Evolutionary conservation across 1,140 invertebrate species (phyloP), one percentile per base, ranked within the genome.

Genomic region (Drusus annulatus): DNA sequence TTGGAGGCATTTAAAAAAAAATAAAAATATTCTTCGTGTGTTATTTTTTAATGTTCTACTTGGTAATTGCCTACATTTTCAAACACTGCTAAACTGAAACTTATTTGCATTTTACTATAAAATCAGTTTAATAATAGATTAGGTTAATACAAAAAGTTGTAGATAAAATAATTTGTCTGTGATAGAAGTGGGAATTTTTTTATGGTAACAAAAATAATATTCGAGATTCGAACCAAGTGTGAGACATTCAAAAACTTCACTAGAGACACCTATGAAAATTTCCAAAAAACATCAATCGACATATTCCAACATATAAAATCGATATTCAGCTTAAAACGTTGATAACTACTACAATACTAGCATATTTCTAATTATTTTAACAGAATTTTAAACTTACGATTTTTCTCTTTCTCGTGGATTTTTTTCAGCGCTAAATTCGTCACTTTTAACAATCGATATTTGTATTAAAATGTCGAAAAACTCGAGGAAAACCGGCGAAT

Each of bases 361-460:
- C 17, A 17, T 50, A 17, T 17, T n/a, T 8, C 1, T 7, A 68
- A 31, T 3, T 45, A 8, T 68, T 17, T 31, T 68, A 50, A 31
- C 28, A 45, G 63, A 50, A 50, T 68, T 1, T 68, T 45, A 36
- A 31, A 68, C 63, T 68, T 68, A 68, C 63, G 28, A 36, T 68
- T 68, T 68, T 68, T 68, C 28, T 68, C 28, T 17, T 16, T 45
- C 13, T n/a, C 8, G 16, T 17, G 17, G 16, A 45, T 68, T 68
- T 68, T 68, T 68, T 19, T 36, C 63, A 68, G 63, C 63, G 4
- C 28, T 17, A 31, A 17, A 45, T 19, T 21, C 63, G 63, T 17
- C 31, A 68, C 28, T 68, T 68, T 36, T 36, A 68, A 36, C 23
- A 68, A 68, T 31, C 63, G 63, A 10, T 68, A 36, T 68, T 68